Conservation (phyloP, 2,888 invertebrate species). For the Graphium colonna region DNA sequence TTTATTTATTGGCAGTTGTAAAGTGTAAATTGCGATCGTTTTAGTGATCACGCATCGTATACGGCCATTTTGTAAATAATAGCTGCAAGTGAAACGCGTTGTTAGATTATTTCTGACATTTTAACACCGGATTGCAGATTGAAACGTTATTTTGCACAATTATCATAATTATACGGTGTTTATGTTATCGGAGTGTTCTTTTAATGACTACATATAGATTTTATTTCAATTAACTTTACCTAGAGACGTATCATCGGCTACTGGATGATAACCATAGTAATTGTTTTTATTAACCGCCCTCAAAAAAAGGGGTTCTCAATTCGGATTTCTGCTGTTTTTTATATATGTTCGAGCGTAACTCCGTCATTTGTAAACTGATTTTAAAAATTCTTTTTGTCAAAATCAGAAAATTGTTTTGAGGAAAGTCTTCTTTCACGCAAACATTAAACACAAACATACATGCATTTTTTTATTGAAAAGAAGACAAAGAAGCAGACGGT, state of each 20-base stretch:
- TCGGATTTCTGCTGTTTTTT: background rate
- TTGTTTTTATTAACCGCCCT: background rate
- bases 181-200: background rate
- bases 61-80: too few species aligned
- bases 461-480: background rate
- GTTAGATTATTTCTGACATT: background rate
- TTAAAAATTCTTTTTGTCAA: too few species aligned
- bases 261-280: background rate
- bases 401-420: too few species aligned
- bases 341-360: background rate
- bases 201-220: background rate
- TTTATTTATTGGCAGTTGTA: too few species aligned
- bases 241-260: background rate
- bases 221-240: background rate
- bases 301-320: too few species aligned
- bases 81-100: background rate
- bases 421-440: background rate
- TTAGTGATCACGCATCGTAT: too few species aligned
- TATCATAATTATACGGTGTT: background rate
- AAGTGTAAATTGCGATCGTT: too few species aligned
- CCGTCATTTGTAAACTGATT: too few species aligned
- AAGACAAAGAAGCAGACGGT: too few species aligned
- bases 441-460: background rate
- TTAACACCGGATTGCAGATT: background rate
- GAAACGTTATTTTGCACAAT: background rate